Evolutionary conservation across 2,113 vertebrate genomes (phyloP), one percentile per base, ranked within the genome.

Genomic region (Laticauda laticaudata): DNA sequence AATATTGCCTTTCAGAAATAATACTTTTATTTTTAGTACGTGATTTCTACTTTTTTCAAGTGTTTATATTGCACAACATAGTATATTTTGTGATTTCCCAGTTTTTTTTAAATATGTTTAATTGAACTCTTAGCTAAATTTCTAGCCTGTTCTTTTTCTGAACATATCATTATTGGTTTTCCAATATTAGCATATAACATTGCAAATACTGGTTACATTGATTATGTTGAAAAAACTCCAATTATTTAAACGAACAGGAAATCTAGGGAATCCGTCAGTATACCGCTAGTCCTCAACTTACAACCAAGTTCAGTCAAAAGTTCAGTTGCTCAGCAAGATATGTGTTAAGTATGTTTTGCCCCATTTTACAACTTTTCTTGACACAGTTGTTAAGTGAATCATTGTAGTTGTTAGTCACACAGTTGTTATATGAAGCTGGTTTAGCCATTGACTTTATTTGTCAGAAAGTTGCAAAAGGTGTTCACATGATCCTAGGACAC

Each of bases 21-120:
- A 55, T 48, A 91, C 15, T 39, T 75, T 75, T 26, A 0, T 88
- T 29, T 94, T 89, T 94, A 20, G 61, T 86, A 94, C 20, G 3
- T 0, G 0, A 29, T 88, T 8, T 57, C 29, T 4, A 92, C 87
- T 24, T 64, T 12, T 48, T 0, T 69, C 53, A 69, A 57, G 34
- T 29, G 53, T 88, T 86, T 18, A 0, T 53, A 10, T 91, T 92
- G 93, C 92, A 87, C 18, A 54, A 86, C 43, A 11, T 26, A 21
- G 75, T 34, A 11, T 20, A 24, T 87, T 53, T 91, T 94, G 53
- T 53, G 88, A 91, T 93, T 54, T 93, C 53, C 87, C 34, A 39
- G 39, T 39, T 88, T 53, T 15, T 90, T 86, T 6, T 57, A 48
- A 18, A 69, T 85, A 64, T 39, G 93, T 90, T 85, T 81, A 89